A percentile compares a stretch with the other conserved stretches of the same genome.
Evolutionary conservation across 2,888 invertebrate species (phyloP).

Genomic region (Podotricha telesiphe): DNA sequence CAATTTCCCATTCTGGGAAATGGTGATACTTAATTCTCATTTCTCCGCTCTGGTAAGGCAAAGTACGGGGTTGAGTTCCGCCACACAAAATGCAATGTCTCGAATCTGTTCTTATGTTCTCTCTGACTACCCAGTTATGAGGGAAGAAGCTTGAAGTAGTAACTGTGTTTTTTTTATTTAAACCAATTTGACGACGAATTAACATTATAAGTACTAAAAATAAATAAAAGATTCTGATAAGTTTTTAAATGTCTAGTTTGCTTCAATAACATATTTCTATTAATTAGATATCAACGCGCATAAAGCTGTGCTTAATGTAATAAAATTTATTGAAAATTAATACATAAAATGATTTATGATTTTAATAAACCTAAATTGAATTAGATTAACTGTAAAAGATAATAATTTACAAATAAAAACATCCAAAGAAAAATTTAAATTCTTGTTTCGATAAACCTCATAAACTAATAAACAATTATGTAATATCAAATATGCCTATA

Average conservation of each 20-base stretch:
- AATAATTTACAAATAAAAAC: too few species aligned
- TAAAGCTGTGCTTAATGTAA: constrained; percentile 8
- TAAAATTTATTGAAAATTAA: neutral
- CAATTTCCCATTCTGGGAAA: too few species aligned
- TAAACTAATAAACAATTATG: neutral
- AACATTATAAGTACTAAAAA: too few species aligned
- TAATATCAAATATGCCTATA: neutral
- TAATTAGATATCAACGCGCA: constrained; percentile 24
- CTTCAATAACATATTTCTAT: neutral
- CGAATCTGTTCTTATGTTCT: too few species aligned
- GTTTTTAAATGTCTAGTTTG: neutral
- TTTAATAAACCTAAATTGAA: neutral
- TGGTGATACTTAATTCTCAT: too few species aligned
- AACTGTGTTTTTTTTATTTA: too few species aligned
- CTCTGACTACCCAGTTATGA: too few species aligned
- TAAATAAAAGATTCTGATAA: neutral
- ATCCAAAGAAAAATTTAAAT: neutral
- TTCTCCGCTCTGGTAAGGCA: too few species aligned
- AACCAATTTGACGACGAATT: too few species aligned
- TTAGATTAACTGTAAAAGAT: neutral
- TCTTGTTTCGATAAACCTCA: neutral
- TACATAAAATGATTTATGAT: neutral
- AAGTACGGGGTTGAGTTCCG: too few species aligned
- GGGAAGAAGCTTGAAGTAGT: too few species aligned
- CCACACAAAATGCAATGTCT: too few species aligned